Percentiles rank a stretch among this genome's conserved stretches.
Conservation (phyloP, 53 echinoderm and acorn worm species). For the Temnopleurus reevesii region DNA sequence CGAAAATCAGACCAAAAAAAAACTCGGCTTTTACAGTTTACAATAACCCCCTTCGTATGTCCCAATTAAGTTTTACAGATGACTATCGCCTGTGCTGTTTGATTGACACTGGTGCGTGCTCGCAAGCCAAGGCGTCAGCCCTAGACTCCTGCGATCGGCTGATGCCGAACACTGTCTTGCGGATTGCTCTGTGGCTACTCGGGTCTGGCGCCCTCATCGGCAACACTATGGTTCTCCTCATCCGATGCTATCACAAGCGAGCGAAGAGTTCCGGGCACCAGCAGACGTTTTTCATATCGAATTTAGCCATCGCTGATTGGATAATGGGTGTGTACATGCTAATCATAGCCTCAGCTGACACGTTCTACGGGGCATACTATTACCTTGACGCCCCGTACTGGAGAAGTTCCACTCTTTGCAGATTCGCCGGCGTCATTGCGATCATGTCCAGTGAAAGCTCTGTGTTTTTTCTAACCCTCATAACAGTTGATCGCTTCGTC, state of each 20-base stretch:
- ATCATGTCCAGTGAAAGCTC: conserved; percentile 49
- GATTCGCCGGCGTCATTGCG: conserved; percentile 31
- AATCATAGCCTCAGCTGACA: conserved; percentile 35
- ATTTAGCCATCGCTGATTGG: conserved; percentile 50
- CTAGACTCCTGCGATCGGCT: not conserved
- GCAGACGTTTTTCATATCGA: conserved; percentile 50
- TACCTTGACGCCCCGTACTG: conserved; percentile 40
- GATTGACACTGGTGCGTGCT: not conserved
- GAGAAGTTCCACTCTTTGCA: conserved; percentile 36
- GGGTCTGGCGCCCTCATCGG: conserved; percentile 53
- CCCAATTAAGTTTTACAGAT: not conserved
- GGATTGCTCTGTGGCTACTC: conserved; percentile 40
- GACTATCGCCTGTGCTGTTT: not conserved
- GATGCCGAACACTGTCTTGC: not conserved
- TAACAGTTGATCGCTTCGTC: conserved; percentile 55
- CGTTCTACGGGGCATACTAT: not conserved
- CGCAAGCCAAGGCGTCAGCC: not conserved
- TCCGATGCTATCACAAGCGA: not conserved
- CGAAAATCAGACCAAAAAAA: no score
- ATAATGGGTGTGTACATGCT: conserved; percentile 62
- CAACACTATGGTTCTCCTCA: conserved; percentile 43
- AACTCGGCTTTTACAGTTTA: no score
- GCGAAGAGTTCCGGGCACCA: not conserved
- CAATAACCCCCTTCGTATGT: no score
- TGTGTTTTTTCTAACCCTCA: conserved; percentile 42